Conservation (phyloP, 1,140 invertebrate species). For the Brachionus paranguensis region DNA sequence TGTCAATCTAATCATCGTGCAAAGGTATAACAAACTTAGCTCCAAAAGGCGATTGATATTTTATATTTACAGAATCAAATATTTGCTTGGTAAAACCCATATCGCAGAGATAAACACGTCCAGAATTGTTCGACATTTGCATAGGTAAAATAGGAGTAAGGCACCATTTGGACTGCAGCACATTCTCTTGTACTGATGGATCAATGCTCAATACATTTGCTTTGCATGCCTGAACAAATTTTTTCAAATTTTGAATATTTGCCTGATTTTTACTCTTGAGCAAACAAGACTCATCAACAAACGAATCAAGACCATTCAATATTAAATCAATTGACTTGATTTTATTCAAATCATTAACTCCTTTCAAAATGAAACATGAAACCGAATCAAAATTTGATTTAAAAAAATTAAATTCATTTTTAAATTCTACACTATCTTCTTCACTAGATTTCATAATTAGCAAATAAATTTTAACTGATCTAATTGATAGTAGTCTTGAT, state of each 20-base stretch:
- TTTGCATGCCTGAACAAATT: slow-evolving; percentile 67
- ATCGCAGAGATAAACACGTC: slow-evolving; percentile 78
- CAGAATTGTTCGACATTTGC: slow-evolving; percentile 58
- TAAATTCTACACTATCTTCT: slow-evolving; percentile 41
- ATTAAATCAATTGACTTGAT: slow-evolving; percentile 63
- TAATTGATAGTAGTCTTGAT: slow-evolving; percentile 71
- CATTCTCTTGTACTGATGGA: slow-evolving; percentile 62
- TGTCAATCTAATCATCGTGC: slow-evolving; percentile 54
- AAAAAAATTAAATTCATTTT: slow-evolving; percentile 63
- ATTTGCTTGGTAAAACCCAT: slow-evolving; percentile 71
- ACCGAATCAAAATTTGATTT: slow-evolving; percentile 54
- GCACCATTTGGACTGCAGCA: slow-evolving; percentile 68
- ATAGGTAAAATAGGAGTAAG: slow-evolving; percentile 70
- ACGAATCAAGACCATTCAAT: slow-evolving; percentile 63
- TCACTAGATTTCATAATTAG: slow-evolving; percentile 47
- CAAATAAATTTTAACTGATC: slow-evolving; percentile 66
- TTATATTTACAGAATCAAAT: slow-evolving; percentile 69
- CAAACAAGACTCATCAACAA: slow-evolving; percentile 47
- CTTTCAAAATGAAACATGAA: neutral
- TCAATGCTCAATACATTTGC: slow-evolving; percentile 75
- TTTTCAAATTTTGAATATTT: slow-evolving; percentile 47
- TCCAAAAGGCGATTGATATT: slow-evolving; percentile 78
- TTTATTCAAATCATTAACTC: neutral
- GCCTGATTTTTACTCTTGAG: slow-evolving; percentile 39
- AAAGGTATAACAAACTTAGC: slow-evolving; percentile 78